Evolutionary conservation across 2,113 vertebrate species (phyloP).

Genomic region (Cygnus atratus): DNA sequence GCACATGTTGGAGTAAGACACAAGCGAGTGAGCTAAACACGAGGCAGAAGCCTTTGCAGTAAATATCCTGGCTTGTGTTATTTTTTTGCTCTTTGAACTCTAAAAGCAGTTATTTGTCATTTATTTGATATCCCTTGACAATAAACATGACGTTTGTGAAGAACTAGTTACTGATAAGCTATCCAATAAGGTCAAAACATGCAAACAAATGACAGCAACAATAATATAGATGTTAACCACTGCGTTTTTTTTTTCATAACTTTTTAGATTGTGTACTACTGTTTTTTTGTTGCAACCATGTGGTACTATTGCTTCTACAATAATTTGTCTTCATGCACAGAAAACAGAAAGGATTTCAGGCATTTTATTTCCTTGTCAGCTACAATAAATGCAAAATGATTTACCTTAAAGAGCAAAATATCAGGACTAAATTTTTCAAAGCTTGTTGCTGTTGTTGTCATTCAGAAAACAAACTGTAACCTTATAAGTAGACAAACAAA

Average conservation of each 20-base stretch:
- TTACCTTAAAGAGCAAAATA: slow-evolving; percentile 70
- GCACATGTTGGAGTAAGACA: not conserved
- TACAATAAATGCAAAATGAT: slow-evolving; percentile 69
- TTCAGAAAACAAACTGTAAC: slow-evolving; percentile 55
- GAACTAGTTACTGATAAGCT: slow-evolving; percentile 56
- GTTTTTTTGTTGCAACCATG: slow-evolving; percentile 45
- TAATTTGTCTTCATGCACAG: slow-evolving; percentile 45
- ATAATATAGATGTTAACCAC: slow-evolving; percentile 64
- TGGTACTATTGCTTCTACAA: slow-evolving; percentile 44
- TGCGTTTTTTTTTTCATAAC: not conserved
- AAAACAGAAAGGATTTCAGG: slow-evolving; percentile 63
- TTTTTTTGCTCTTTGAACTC: slow-evolving; percentile 63
- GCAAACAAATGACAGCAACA: slow-evolving; percentile 54
- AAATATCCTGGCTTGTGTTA: slow-evolving; percentile 38
- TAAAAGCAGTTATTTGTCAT: slow-evolving; percentile 59
- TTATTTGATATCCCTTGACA: slow-evolving; percentile 63
- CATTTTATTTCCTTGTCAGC: slow-evolving; percentile 74
- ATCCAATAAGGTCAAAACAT: slow-evolving; percentile 43
- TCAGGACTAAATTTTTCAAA: slow-evolving; percentile 59
- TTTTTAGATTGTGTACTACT: slow-evolving; percentile 38
- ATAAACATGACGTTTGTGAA: slow-evolving; percentile 33
- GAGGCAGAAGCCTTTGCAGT: slow-evolving; percentile 4
- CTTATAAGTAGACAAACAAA: slow-evolving; percentile 61
- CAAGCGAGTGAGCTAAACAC: not conserved
- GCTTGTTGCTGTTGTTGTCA: not conserved